Evolutionary conservation across 2,797 vertebrate genomes (phyloP), one percentile per base, ranked within the genome.

Genomic region (Sebastes reedi): DNA sequence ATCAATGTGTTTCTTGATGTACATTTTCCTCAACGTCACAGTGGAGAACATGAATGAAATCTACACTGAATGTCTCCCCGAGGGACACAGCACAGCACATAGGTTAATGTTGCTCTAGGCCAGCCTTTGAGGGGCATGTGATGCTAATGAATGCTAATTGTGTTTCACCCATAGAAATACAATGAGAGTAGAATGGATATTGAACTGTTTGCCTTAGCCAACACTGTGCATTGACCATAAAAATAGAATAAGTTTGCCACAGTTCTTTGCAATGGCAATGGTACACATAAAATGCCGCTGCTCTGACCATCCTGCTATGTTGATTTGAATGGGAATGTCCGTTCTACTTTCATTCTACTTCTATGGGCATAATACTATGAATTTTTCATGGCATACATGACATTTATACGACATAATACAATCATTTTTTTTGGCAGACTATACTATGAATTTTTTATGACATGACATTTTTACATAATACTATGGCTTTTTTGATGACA

Each of bases 1-100:
- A 12, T 83, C 66, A 68, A 12, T 46, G 62, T 68, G 72, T 81
- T 74, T 68, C 65, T 72, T 72, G 18, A 73, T 75, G 32, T 58
- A 80, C 27, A 36, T 58, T 74, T 80, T 77, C 66, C 61, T 75
- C 30, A 34, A 8, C 8, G 10, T 64, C 65, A 69, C 27, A 25
- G 29, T 65, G 27, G 60, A n/a, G 29, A 50, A 52, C 29, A 36
- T 61, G 25, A 29, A 54, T 52, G 14, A 72, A 55, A 54, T 66
- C 18, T 65, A 14, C 12, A 13, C 36, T 39, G 36, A 39, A 39
- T 39, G 36, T 39, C 36, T 39, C 36, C 46, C 36, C 3, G 7
- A 32, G 11, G 62, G 24, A 39, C 7, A 27, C 9, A 64, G 20
- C 9, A 34, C 10, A 52, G 20, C 9, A 34, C 10, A 52, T 4